phyloP scores from a whole-genome alignment of 2,113 vertebrate genomes.

The Chrysochloris asiatica region DNA sequence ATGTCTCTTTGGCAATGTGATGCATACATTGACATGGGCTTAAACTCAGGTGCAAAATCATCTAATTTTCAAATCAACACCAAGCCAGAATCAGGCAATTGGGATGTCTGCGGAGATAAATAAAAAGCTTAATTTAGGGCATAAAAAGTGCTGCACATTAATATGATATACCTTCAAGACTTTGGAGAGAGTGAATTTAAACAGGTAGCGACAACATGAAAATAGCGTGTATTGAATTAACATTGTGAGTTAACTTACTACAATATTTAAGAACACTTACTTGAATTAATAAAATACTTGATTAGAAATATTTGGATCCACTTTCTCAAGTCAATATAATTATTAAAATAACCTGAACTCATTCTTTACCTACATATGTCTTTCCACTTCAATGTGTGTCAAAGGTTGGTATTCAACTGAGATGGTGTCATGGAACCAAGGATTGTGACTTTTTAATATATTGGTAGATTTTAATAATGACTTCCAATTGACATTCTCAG shows the following conservation, averaged over 20 bases:
- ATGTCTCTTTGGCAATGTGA: not conserved
- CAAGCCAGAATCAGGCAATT: not conserved
- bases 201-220: not conserved
- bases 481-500: not conserved
- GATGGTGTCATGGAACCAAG: not conserved
- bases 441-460: not conserved
- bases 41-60: not conserved
- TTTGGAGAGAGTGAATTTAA: conserved; percentile 23
- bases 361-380: not conserved
- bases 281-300: not conserved
- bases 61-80: not conserved
- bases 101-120: too few species aligned
- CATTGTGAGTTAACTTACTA: not conserved
- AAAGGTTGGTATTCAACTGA: not conserved
- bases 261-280: not conserved
- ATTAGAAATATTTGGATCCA: conserved; percentile 3
- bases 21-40: not conserved
- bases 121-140: not conserved
- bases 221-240: not conserved
- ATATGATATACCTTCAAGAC: too few species aligned
- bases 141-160: not conserved
- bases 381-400: not conserved
- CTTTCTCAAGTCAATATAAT: conserved; percentile 48
- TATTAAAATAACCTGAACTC: conserved; percentile 16
- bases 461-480: not conserved